Evolutionary conservation across 2,113 vertebrate genomes (phyloP).

Genomic region (Stigmatopora nigra): DNA sequence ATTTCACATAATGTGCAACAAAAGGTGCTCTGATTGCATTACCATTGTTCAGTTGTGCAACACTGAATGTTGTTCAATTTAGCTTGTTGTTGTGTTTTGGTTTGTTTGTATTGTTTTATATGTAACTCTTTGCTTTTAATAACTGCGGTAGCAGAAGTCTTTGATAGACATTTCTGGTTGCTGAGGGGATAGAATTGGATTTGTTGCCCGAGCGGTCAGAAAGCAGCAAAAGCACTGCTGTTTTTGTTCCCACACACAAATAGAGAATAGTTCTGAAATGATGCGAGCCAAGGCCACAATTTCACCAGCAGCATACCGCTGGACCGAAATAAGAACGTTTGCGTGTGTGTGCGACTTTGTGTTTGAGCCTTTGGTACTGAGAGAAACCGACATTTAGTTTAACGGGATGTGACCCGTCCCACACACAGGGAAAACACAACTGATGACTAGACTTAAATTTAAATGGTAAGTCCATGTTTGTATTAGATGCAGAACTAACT

Average conservation of each 20-base stretch:
- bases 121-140: constrained; percentile 38
- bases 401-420: constrained; percentile 52
- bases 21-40: not conserved
- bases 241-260: constrained; percentile 36
- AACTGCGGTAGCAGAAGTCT: constrained; percentile 33
- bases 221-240: constrained; percentile 49
- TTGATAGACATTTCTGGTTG: constrained; percentile 49
- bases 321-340: not conserved
- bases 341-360: not conserved
- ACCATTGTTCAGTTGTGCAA: not conserved
- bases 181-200: constrained; percentile 54
- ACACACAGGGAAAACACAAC: constrained; percentile 24
- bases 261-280: constrained; percentile 28
- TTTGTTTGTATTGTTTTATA: not conserved
- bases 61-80: not conserved
- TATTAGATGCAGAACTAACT: constrained; percentile 13
- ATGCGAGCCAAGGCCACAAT: constrained; percentile 35
- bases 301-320: constrained; percentile 31
- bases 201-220: constrained; percentile 59
- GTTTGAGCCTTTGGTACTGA: constrained; percentile 40
- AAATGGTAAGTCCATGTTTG: constrained; percentile 12
- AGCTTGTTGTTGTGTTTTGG: not conserved
- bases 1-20: not conserved
- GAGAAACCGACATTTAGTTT: constrained; percentile 50
- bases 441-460: constrained; percentile 21